Conservation (phyloP, 1,140 invertebrate species). For the Coenobita brevimanus region DNA sequence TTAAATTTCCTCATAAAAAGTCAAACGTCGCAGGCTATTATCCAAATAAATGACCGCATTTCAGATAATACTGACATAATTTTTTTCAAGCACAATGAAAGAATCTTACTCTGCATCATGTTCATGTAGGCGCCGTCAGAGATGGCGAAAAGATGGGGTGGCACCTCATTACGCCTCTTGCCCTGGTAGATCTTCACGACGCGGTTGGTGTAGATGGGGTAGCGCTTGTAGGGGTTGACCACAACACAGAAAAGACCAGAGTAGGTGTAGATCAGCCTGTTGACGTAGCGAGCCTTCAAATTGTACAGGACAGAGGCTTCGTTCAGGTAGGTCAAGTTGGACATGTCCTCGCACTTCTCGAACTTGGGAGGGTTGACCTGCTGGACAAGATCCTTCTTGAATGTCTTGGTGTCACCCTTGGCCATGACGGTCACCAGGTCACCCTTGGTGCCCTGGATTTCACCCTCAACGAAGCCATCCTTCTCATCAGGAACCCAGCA, state of each 20-base stretch:
- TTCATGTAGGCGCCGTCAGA: slow-evolving; percentile 58
- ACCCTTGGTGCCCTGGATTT: slow-evolving; percentile 54
- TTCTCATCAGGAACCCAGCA: slow-evolving; percentile 53
- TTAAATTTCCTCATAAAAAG: no score
- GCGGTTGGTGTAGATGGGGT: slow-evolving; percentile 63
- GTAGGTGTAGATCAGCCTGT: slow-evolving; percentile 57
- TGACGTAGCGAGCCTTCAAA: slow-evolving; percentile 75
- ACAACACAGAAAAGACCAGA: slow-evolving; percentile 59
- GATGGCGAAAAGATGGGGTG: slow-evolving; percentile 59
- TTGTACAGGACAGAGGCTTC: slow-evolving; percentile 76
- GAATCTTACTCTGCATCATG: slow-evolving; percentile 78
- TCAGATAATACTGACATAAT: no score
- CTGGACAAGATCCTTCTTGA: slow-evolving; percentile 61
- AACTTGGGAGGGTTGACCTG: slow-evolving; percentile 68
- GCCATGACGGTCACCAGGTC: slow-evolving; percentile 60
- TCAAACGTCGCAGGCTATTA: no score
- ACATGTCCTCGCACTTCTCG: slow-evolving; percentile 62
- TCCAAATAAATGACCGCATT: no score
- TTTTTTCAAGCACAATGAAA: no score
- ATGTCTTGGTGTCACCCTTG: slow-evolving; percentile 55
- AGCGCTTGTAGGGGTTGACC: slow-evolving; percentile 62
- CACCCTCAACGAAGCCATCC: slow-evolving; percentile 51
- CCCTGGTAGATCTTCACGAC: slow-evolving; percentile 64
- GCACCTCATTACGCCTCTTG: slow-evolving; percentile 63
- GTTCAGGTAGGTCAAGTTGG: slow-evolving; percentile 63